A percentile compares a stretch with the other conserved stretches of the same genome.
Conservation (phyloP, 2,888 invertebrate species). For the Acrobasis suavella region DNA sequence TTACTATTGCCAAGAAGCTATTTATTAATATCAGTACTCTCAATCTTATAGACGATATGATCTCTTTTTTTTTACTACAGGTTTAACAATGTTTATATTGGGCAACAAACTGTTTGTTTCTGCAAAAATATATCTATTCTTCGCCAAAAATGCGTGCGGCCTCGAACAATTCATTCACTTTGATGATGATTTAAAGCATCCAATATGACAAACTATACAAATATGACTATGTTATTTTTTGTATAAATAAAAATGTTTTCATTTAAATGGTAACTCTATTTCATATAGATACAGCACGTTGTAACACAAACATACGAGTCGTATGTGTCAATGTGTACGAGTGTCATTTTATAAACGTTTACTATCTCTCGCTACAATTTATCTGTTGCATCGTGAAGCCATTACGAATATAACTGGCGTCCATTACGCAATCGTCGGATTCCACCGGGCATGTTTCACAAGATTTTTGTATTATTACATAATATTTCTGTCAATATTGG, state of each 20-base stretch:
- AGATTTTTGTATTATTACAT: constrained; percentile 20
- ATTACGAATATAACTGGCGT: constrained; percentile 5
- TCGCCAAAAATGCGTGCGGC: no score
- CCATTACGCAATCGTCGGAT: constrained; percentile 14
- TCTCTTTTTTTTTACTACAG: no score
- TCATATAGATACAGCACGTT: background rate
- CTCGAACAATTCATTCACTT: no score
- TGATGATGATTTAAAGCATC: no score
- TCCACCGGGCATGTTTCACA: constrained; percentile 16
- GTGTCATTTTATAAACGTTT: constrained; percentile 16
- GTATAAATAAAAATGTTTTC: background rate
- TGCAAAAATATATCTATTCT: no score
- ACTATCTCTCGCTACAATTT: constrained; percentile 13
- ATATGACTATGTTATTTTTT: background rate
- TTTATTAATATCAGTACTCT: background rate
- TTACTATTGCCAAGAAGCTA: background rate
- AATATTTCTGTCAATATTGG: constrained; percentile 14
- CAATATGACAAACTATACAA: no score
- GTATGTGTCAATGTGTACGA: background rate
- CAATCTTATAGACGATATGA: no score
- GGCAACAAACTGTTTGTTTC: no score
- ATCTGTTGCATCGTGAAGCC: constrained; percentile 10
- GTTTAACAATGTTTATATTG: no score
- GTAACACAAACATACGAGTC: background rate
- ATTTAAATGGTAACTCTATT: constrained; percentile 3